Evolutionary conservation across 2,888 invertebrate genomes (phyloP), one percentile per base, ranked within the genome.

Genomic region (Eupeodes luniger): DNA sequence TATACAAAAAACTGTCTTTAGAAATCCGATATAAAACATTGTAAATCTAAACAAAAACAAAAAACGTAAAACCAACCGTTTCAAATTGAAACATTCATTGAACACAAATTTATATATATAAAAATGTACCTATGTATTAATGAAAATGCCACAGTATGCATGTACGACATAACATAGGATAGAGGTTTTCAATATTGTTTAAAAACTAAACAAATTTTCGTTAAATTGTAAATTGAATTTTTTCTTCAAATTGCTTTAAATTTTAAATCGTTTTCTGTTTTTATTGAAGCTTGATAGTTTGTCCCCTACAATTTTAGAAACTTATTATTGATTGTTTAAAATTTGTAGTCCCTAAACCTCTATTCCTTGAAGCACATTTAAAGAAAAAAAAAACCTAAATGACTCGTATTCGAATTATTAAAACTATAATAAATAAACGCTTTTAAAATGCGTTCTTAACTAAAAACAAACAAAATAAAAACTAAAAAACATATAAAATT

Each of bases 21-120:
- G 47, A 77, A 75, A 64, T 27, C 27, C 27, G 55, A 57, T 53
- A 34, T 2, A 19, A 64, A 5, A 67, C 27, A 10, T 77, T 53
- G 16, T 49, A 61, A 69, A 75, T 81, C 80, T 69, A 75, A 62
- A 59, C 47, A 47, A 59, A 19, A 7, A 27, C 27, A 27, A 67
- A 59, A 57, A 80, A 70, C 27, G 27, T 74, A 53, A 67, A 57
- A 61, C 27, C 27, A 44, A 76, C 75, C 72, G 87, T 87, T 87
- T 87, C 87, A 87, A 87, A 87, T 87, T 87, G 87, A 87, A 87
- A 87, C 87, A 84, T 59, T 78, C 44, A 70, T 51, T 59, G 16
- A 49, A 16, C n/a, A 59, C 57, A 64, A 9, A 19, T 61, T 40
- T 53, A 40, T 59, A 44, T 19, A 19, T 10, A 55, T 16, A 55